Evolutionary conservation across 2,797 vertebrate genomes (phyloP), one percentile per base, ranked within the genome.

Genomic region (Sebastes melanostomus): DNA sequence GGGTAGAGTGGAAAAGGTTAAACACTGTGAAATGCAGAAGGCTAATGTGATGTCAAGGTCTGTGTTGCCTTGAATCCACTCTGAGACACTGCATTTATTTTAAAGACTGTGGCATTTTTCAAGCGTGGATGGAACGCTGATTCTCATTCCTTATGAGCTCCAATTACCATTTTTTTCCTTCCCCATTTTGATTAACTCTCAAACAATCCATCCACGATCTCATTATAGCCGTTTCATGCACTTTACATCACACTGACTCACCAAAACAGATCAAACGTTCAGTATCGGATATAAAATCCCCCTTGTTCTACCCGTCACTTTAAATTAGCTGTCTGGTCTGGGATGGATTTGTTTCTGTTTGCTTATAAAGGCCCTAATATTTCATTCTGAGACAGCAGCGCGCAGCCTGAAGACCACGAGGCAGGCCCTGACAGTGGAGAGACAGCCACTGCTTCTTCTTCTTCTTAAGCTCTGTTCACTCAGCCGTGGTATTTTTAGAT

Each of bases 401-500:
- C 1, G 8, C 69, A 67, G 75, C 78, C 81, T 73, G 54, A 63
- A 72, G 82, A 88, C 83, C 77, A 24, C 46, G 78, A 82, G 71
- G 76, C 77, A 69, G 67, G 11, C 58, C 42, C 46, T 83, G 89
- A 89, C 87, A 77, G 87, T 52, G 38, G n/a, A 87, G 85, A 46
- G 42, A 86, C 76, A 86, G 91, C 65, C 77, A 50, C 78, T 66
- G 76, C 83, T 63, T 62, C 77, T 83, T 70, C 81, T 83, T 77
- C 62, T 82, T 87, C 87, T 90, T 87, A 87, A 88, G 86, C 89
- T 77, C 69, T 82, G 90, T 83, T 91, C 92, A 80, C 85, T 93
- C 85, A 92, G 78, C 77, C 75, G 29, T 75, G 87, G 82, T 92
- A 92, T 93, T 94, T 94, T 92, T 93, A 93, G 91, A 91, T 92